phyloP scores from a whole-genome alignment of 2,797 vertebrate genomes.

The Muscicapa comitata region DNA sequence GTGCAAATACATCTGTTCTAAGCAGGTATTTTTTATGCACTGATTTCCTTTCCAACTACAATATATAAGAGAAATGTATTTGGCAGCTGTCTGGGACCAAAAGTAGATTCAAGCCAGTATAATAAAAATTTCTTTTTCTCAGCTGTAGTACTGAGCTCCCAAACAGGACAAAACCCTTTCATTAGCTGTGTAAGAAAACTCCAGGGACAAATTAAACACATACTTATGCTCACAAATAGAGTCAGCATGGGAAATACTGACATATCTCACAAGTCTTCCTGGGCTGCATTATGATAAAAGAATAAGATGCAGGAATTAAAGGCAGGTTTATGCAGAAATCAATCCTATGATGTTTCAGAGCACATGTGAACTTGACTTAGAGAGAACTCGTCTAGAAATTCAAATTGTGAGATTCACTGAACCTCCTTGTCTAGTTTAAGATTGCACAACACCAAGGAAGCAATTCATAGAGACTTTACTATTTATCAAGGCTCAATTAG shows the following conservation, averaged over 20 bases:
- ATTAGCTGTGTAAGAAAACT: neutral
- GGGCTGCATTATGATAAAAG: neutral
- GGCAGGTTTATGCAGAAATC: neutral
- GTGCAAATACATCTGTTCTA: slow-evolving; percentile 57
- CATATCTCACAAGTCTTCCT: neutral
- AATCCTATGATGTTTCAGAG: neutral
- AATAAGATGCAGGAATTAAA: neutral
- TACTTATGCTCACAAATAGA: neutral
- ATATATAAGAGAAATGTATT: slow-evolving; percentile 9
- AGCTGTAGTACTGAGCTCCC: neutral
- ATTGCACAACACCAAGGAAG: neutral
- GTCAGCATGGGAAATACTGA: neutral
- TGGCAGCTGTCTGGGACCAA: slow-evolving; percentile 21
- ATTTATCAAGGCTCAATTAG: neutral
- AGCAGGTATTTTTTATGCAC: slow-evolving; percentile 4
- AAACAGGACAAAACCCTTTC: neutral
- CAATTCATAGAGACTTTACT: neutral
- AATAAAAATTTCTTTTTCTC: neutral
- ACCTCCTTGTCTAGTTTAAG: neutral
- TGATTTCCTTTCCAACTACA: slow-evolving; percentile 26
- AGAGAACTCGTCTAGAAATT: neutral
- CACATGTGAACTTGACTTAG: neutral
- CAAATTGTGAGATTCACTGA: neutral
- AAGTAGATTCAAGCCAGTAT: neutral
- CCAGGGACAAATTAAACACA: neutral